phyloP scores from a whole-genome alignment of 2,797 vertebrate genomes.

The Melanotaenia nigrans region DNA sequence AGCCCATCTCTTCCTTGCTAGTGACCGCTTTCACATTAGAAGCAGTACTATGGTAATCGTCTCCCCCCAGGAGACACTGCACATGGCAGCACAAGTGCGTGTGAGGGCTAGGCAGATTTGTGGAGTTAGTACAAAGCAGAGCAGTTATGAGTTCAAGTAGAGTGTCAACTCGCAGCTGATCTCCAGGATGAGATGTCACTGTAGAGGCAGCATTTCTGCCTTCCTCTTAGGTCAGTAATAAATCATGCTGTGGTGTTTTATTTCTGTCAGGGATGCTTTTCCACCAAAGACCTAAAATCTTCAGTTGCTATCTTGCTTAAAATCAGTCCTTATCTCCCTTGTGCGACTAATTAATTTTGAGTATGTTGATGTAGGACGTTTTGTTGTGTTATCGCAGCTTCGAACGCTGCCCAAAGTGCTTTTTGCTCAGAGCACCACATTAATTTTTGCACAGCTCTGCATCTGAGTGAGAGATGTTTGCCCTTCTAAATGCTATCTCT shows the following conservation, averaged over 20 bases:
- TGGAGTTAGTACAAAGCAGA: conserved; percentile 24
- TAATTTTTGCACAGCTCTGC: conserved; percentile 24
- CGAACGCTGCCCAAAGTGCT: conserved; percentile 21
- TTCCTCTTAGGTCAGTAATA: conserved; percentile 30
- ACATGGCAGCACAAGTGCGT: conserved; percentile 26
- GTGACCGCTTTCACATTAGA: conserved; percentile 60
- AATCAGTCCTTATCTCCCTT: conserved; percentile 16
- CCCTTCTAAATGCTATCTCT: conserved; percentile 27
- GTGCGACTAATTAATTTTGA: conserved; percentile 40
- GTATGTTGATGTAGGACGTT: conserved; percentile 25
- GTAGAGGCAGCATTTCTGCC: conserved; percentile 23
- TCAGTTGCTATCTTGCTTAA: conserved; percentile 1
- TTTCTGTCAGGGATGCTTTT: conserved; percentile 42
- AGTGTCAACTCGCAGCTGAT: conserved; percentile 44
- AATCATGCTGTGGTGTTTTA: conserved; percentile 55
- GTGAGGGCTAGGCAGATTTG: not conserved
- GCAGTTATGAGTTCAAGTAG: conserved; percentile 22
- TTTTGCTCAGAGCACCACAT: conserved; percentile 14
- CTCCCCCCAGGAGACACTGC: conserved; percentile 37
- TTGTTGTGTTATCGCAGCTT: conserved; percentile 25
- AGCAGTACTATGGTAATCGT: conserved; percentile 53
- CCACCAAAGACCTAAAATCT: conserved; percentile 28
- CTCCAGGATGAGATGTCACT: conserved; percentile 44
- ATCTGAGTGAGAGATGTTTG: conserved; percentile 32
- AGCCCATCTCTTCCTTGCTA: conserved; percentile 34